Evolutionary conservation across 2,113 vertebrate genomes (phyloP), one percentile per base, ranked within the genome.

Genomic region (Gymnobelideus leadbeateri): DNA sequence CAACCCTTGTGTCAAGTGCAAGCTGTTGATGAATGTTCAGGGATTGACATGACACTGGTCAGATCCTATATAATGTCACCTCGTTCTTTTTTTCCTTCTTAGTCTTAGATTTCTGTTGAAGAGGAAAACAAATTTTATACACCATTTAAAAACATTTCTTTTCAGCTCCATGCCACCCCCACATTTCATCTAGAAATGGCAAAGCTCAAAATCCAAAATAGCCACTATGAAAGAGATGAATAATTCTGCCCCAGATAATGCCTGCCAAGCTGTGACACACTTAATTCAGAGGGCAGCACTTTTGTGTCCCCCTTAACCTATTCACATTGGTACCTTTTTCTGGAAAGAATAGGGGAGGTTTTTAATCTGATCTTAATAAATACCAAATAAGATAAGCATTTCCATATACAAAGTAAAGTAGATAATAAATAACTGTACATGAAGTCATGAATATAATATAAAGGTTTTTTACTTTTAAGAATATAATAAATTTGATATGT

Each of bases 1-100:
- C 97, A 97, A 50, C 51, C 50, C 91, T 93, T 43, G 1, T 94
- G 96, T 95, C 96, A 96, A 49, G 43, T 91, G 47, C 91, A 96
- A 94, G 90, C 91, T 94, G 54, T 92, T 91, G 93, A 55, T 47
- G 84, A 95, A 92, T 94, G 91, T 97, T 96, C 68, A 91, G 84
- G 94, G 94, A 91, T 53, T 94, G 53, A 95, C 57, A 94, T 2
- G 92, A 94, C 89, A n/a, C 53, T 91, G 57, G 77, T 53, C 93
- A 95, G 51, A 93, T 55, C 46, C n/a, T 68, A 47, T 7, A 10
- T 84, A 89, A 84, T 2, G 50, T 49, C 46, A 37, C 2, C 2
- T 53, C 10, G 23, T 84, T 43, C n/a, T 84, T 84, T 84, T n/a
- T 43, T 9, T 92, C 92, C 43, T 49, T 93, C 3, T 51, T 92